Percentiles rank a stretch among this genome's conserved stretches.
Evolutionary conservation across 2,113 vertebrate genomes (phyloP).

Genomic region (Lucifuga dentata): DNA sequence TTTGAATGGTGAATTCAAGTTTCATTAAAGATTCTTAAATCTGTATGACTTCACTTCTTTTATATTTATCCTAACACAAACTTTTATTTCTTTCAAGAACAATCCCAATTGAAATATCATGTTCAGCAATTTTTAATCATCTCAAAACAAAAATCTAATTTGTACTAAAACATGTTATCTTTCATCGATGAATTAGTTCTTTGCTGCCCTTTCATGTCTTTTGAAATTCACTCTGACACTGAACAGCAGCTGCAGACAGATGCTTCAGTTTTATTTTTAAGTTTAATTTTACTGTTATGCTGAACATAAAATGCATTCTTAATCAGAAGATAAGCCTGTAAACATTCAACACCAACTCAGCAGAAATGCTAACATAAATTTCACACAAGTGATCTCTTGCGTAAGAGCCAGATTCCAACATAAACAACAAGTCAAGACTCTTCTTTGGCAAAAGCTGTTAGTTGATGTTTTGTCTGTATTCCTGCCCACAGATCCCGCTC

Average conservation of each 20-base stretch:
- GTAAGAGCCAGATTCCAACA: slow-evolving; percentile 30
- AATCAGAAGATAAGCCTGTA: background rate
- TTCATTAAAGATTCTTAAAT: too few species aligned
- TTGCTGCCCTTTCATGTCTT: background rate
- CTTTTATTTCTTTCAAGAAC: background rate
- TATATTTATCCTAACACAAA: too few species aligned
- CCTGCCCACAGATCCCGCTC: slow-evolving; percentile 8
- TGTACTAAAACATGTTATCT: background rate
- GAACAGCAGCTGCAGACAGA: background rate
- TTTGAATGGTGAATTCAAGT: too few species aligned
- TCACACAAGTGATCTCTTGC: slow-evolving; percentile 11
- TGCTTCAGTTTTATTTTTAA: too few species aligned
- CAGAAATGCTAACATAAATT: background rate
- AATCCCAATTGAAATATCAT: background rate
- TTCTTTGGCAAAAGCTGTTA: background rate
- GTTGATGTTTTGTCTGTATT: background rate
- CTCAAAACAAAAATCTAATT: background rate
- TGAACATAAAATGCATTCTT: background rate
- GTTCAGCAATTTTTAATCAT: background rate
- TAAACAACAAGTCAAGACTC: slow-evolving; percentile 44
- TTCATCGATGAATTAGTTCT: background rate
- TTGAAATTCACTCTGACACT: background rate
- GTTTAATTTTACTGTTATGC: background rate
- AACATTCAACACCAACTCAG: background rate
- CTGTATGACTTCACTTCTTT: too few species aligned